These are phyloP conservation scores for Coregonus sp. DNA, from an alignment of 2,797 vertebrate species.

Conservation along the genomic window DNA sequence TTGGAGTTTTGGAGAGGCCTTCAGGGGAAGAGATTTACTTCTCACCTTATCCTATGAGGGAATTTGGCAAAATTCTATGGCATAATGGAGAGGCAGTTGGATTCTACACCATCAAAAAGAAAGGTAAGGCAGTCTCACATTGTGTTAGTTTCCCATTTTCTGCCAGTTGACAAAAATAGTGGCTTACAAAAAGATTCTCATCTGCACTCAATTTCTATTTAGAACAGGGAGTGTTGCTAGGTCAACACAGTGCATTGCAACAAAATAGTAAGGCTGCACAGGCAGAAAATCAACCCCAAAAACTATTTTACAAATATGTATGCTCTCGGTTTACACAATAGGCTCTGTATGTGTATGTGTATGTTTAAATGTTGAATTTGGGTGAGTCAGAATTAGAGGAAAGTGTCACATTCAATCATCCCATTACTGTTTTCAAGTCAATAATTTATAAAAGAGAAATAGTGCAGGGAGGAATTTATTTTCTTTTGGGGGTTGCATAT, in stretches of 20 bases:
- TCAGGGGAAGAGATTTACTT: slow-evolving; percentile 74
- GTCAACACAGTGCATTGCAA: neutral
- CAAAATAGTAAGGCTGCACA: neutral
- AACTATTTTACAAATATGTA: neutral
- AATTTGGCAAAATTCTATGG: slow-evolving; percentile 90
- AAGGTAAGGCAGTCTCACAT: slow-evolving; percentile 71
- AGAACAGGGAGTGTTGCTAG: neutral
- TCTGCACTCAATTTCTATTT: neutral
- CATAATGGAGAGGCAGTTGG: slow-evolving; percentile 80
- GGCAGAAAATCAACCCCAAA: neutral
- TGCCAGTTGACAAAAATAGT: neutral
- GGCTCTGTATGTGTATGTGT: neutral
- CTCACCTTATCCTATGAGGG: slow-evolving; percentile 78
- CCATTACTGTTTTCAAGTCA: neutral
- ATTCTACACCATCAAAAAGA: slow-evolving; percentile 89
- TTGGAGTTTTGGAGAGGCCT: slow-evolving; percentile 74
- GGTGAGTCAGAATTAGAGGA: neutral
- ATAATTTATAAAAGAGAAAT: neutral
- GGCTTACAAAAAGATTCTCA: neutral
- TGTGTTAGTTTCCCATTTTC: neutral
- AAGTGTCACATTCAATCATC: neutral
- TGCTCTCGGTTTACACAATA: neutral
- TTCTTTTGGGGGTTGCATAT: neutral
- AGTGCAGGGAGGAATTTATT: neutral
- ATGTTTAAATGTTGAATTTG: neutral